Percentiles rank a stretch among this genome's conserved stretches.
Conservation (phyloP, 2,888 invertebrate species). For the Exephanes ischioxanthus region DNA sequence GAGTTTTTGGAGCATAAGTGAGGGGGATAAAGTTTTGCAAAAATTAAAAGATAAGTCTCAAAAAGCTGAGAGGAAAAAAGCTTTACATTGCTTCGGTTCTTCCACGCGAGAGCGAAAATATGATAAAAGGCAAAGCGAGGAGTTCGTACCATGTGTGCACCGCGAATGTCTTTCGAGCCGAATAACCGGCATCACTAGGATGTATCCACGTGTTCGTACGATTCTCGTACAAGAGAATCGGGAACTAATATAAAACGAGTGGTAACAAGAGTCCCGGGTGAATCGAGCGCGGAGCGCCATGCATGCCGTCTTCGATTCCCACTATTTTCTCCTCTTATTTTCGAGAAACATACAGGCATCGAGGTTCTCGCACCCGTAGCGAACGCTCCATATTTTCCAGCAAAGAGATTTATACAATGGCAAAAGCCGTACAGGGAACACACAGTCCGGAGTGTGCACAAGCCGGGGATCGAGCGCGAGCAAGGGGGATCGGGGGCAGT, state of each 20-base stretch:
- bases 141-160: neutral
- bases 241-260: constrained; percentile 34
- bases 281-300: constrained; percentile 14
- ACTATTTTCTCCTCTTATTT: constrained; percentile 27
- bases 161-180: constrained; percentile 9
- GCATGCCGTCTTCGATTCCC: constrained; percentile 1
- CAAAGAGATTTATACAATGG: constrained; percentile 64
- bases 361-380: constrained; percentile 23
- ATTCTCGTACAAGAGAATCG: constrained; percentile 32
- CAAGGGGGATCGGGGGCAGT: constrained; percentile 39
- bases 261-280: constrained; percentile 9
- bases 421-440: constrained; percentile 39
- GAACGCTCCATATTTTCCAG: constrained; percentile 58
- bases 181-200: constrained; percentile 3
- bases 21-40: neutral
- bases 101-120: neutral
- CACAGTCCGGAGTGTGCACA: neutral
- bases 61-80: neutral
- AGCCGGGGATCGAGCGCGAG: neutral
- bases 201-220: constrained; percentile 31
- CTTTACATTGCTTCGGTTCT: neutral
- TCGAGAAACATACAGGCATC: constrained; percentile 9
- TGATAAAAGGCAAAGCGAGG: neutral
- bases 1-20: neutral
- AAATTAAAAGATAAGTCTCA: neutral